These are phyloP conservation scores for Megastigmus dorsalis DNA, from an alignment of 2,888 invertebrate species.

Conservation along the genomic window DNA sequence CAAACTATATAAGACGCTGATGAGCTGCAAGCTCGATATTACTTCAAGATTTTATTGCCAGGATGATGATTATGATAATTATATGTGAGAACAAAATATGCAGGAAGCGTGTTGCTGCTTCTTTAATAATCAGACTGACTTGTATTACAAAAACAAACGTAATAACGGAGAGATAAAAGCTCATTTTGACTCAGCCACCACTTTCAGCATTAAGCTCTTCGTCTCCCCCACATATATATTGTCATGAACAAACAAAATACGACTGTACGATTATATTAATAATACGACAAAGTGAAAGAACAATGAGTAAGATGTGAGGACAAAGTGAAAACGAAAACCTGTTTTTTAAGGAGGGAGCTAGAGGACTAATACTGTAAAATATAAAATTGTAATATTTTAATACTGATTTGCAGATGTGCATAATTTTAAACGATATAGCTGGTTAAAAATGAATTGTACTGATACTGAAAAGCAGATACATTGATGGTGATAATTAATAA, in stretches of 20 bases:
- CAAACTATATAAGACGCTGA: slow-evolving; percentile 60
- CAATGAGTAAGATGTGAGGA: slow-evolving; percentile 40
- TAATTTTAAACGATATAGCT: slow-evolving; percentile 72
- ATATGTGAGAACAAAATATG: slow-evolving; percentile 59
- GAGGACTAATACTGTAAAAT: slow-evolving; percentile 71
- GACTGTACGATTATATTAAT: slow-evolving; percentile 59
- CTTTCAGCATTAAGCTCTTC: slow-evolving; percentile 58
- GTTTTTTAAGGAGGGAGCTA: slow-evolving; percentile 57
- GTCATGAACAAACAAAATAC: slow-evolving; percentile 60
- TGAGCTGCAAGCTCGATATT: slow-evolving; percentile 50
- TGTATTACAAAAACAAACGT: slow-evolving; percentile 50
- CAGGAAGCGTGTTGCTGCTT: slow-evolving; percentile 59
- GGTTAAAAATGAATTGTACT: slow-evolving; percentile 71
- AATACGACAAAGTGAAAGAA: slow-evolving; percentile 56
- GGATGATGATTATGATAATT: slow-evolving; percentile 57
- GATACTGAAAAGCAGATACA: slow-evolving; percentile 61
- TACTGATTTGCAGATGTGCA: slow-evolving; percentile 75
- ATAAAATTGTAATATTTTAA: slow-evolving; percentile 75
- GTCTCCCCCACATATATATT: slow-evolving; percentile 61
- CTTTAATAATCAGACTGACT: slow-evolving; percentile 62
- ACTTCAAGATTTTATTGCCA: slow-evolving; percentile 56
- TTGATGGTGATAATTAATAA: slow-evolving; percentile 64
- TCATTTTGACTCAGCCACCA: slow-evolving; percentile 46
- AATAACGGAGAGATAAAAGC: slow-evolving; percentile 40
- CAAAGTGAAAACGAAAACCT: slow-evolving; percentile 51